These are phyloP conservation scores for Gymnocephalus cernua DNA, from an alignment of 2,113 vertebrate species.

Conservation along the genomic window DNA sequence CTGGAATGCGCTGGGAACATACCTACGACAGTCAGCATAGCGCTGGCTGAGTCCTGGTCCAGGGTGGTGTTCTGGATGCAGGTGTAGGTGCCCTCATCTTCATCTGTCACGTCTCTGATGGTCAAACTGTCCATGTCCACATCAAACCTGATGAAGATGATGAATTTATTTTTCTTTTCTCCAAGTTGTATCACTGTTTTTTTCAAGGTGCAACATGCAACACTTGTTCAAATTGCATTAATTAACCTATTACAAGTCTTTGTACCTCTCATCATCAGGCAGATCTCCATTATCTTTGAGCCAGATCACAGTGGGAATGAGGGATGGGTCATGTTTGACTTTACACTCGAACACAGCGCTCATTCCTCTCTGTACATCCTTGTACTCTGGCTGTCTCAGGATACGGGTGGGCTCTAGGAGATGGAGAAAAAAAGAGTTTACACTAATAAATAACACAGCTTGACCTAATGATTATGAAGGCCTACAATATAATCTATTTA, in stretches of 20 bases:
- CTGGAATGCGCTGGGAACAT: constrained; percentile 55
- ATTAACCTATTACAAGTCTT: not conserved
- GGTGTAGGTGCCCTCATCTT: constrained; percentile 92
- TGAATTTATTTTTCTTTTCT: not conserved
- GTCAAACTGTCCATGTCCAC: constrained; percentile 88
- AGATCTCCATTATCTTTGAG: constrained; percentile 90
- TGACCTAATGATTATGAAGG: not conserved
- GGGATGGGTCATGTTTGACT: constrained; percentile 92
- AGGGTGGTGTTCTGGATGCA: constrained; percentile 94
- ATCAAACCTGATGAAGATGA: constrained; percentile 85
- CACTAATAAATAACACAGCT: not conserved
- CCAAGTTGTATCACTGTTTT: not conserved
- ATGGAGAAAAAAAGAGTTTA: not conserved
- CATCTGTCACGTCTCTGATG: constrained; percentile 88
- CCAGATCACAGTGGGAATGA: constrained; percentile 89
- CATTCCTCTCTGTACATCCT: constrained; percentile 88
- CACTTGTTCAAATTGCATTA: not conserved
- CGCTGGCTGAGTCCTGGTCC: constrained; percentile 94
- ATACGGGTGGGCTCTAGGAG: constrained; percentile 92
- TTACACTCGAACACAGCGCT: constrained; percentile 91
- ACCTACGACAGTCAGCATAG: constrained; percentile 94
- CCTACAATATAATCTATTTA: not conserved
- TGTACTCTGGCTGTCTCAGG: constrained; percentile 93
- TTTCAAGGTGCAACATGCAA: too few species aligned
- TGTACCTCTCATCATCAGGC: constrained; percentile 89